A percentile compares a stretch with the other conserved stretches of the same genome.
These are phyloP conservation scores for Reticulitermes speratus DNA, from an alignment of 1,140 invertebrate genomes.

Conservation along the genomic window DNA sequence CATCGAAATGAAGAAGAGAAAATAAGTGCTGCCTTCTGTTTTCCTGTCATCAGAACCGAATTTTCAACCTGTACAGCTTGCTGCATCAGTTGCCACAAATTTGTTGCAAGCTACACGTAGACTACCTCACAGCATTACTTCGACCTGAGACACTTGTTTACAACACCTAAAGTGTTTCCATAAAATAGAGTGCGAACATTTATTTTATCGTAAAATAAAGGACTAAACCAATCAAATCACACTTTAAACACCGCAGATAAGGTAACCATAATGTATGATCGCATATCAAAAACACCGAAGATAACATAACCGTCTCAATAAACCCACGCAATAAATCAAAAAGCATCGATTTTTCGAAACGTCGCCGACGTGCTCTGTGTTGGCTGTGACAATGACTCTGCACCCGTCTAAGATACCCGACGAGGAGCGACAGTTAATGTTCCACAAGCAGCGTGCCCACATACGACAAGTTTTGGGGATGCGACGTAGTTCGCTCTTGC, in stretches of 20 bases:
- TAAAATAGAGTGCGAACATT: slow-evolving; percentile 42
- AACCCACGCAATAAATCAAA: neutral
- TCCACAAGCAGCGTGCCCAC: slow-evolving; percentile 24
- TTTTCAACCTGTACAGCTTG: too few species aligned
- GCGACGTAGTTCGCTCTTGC: slow-evolving; percentile 49
- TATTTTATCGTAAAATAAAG: slow-evolving; percentile 46
- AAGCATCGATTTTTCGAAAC: too few species aligned
- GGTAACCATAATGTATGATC: slow-evolving; percentile 39
- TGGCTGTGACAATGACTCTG: neutral
- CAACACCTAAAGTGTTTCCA: neutral
- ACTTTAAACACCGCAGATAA: slow-evolving; percentile 34
- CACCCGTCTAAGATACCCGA: neutral
- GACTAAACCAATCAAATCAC: neutral
- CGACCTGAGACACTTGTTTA: too few species aligned
- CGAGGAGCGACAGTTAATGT: neutral
- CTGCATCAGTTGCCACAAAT: too few species aligned
- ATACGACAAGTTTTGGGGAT: slow-evolving; percentile 46
- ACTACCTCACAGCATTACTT: too few species aligned
- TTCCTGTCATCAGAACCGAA: too few species aligned
- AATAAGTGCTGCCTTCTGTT: neutral
- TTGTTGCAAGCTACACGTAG: too few species aligned
- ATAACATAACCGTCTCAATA: slow-evolving; percentile 31
- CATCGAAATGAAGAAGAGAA: neutral
- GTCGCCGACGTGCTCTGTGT: too few species aligned
- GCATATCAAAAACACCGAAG: slow-evolving; percentile 46